Evolutionary conservation across 1,140 invertebrate genomes (phyloP), one percentile per base, ranked within the genome.

Genomic region (Drosophila tristis): DNA sequence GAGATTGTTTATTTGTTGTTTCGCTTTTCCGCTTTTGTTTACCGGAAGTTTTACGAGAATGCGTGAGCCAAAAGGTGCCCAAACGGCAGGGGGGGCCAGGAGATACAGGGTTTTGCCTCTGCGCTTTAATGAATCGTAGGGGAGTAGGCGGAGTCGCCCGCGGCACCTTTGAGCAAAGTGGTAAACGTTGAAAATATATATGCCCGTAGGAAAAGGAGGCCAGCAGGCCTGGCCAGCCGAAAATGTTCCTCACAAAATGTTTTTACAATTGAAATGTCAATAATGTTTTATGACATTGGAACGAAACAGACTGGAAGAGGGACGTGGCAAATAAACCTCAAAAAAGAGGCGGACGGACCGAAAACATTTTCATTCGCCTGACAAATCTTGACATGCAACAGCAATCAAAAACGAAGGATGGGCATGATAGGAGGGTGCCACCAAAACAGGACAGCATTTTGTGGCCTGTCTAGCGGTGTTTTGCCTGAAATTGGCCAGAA

Each of bases 261-360:
- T 82, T 77, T 66, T 76, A 78, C 79, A 84, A 87, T 89, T 87
- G 84, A 87, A 89, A 87, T 89, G 84, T 84, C 84, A 89, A 87
- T 87, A 87, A 89, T 87, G 75, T 87, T 87, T 87, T 89, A 89
- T 79, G 79, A 73, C 75, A 84, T 75, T 81, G 82, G 67, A 75
- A 60, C 47, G 63, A 20, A 67, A 78, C 50, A 29, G 50, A 75
- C 71, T 20, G 68, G 58, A 78, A 63, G 42, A 47, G 56, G 45
- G 11, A 35, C 35, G 35, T 39, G 35, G 35, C 11, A 65, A 74
- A 66, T 31, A 26, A 42, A 48, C 13, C 39, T 35, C 23, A 35
- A 20, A 54, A 43, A 8, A 5, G 50, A 11, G 1, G 7, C 7
- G 7, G 8, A 35, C 51, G 15, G 8, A 6, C 25, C 45, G 43